A percentile compares a stretch with the other conserved stretches of the same genome.
phyloP scores from a whole-genome alignment of 2,888 invertebrate species.

The Anticlea derivata region DNA sequence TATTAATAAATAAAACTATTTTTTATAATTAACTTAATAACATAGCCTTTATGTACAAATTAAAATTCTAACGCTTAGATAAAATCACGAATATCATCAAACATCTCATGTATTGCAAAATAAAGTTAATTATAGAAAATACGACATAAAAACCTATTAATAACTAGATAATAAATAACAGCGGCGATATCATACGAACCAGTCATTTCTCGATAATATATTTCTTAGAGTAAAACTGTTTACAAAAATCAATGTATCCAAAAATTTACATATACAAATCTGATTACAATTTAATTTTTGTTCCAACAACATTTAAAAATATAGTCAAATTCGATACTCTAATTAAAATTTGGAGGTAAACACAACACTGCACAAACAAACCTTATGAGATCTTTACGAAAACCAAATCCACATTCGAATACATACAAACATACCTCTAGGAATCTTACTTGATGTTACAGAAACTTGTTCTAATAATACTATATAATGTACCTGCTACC shows the following conservation, averaged over 20 bases:
- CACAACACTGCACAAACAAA: slow-evolving; percentile 84
- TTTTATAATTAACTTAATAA: slow-evolving; percentile 25
- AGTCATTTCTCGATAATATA: slow-evolving; percentile 57
- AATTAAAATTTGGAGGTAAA: slow-evolving; percentile 82
- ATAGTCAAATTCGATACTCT: slow-evolving; percentile 56
- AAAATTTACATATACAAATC: slow-evolving; percentile 45
- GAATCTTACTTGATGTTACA: slow-evolving; percentile 57
- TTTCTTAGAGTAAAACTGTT: slow-evolving; percentile 33
- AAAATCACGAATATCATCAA: slow-evolving; percentile 55
- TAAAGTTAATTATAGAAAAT: slow-evolving; percentile 41
- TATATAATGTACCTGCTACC: slow-evolving; percentile 54
- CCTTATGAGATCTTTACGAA: slow-evolving; percentile 83
- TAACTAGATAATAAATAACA: slow-evolving; percentile 81
- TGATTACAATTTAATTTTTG: slow-evolving; percentile 47
- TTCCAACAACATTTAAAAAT: slow-evolving; percentile 58
- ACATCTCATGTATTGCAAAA: slow-evolving; percentile 46
- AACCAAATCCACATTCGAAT: slow-evolving; percentile 79
- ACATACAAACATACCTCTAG: slow-evolving; percentile 72
- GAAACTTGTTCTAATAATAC: slow-evolving; percentile 75
- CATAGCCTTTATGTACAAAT: slow-evolving; percentile 39
- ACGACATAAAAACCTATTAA: slow-evolving; percentile 37
- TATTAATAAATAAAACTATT: slow-evolving; percentile 17
- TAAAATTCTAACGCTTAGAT: slow-evolving; percentile 40
- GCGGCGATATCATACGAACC: slow-evolving; percentile 61
- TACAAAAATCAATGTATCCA: slow-evolving; percentile 49